Conservation (phyloP, 2,797 vertebrate species). For the Sebastes oblongus region DNA sequence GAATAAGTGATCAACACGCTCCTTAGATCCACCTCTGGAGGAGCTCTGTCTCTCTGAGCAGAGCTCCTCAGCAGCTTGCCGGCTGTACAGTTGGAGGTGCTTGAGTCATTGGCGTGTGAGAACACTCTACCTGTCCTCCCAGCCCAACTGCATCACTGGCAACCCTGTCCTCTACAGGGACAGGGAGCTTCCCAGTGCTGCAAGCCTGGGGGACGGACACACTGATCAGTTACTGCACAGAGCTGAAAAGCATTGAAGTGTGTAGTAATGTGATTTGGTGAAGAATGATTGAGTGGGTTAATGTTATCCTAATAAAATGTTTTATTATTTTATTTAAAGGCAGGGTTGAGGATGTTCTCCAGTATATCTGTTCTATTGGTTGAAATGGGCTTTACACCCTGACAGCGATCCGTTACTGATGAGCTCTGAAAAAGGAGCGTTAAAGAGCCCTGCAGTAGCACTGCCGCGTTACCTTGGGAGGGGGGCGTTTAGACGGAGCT, state of each 20-base stretch:
- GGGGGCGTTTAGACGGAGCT: no score
- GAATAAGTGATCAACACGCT: background rate
- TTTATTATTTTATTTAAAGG: no score
- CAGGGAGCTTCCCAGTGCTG: conserved; percentile 78
- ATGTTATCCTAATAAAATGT: no score
- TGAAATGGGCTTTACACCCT: no score
- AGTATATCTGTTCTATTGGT: no score
- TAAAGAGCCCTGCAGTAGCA: no score
- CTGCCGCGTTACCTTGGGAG: no score
- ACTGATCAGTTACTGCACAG: background rate
- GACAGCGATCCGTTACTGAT: no score
- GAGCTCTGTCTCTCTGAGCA: conserved; percentile 73
- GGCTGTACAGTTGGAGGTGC: conserved; percentile 93
- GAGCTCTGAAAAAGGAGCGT: no score
- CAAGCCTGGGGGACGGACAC: conserved; percentile 85
- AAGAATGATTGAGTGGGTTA: no score
- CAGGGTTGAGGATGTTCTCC: no score
- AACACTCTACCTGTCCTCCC: conserved; percentile 87
- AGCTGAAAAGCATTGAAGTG: background rate
- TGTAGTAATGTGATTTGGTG: background rate
- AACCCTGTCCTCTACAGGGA: conserved; percentile 64
- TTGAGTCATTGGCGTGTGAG: conserved; percentile 98
- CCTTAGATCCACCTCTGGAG: conserved; percentile 85
- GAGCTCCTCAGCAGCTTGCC: conserved; percentile 86
- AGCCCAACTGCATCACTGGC: conserved; percentile 84